Base-by-base conservation (phyloP, 2,113 vertebrate species). In the Coreoperca whiteheadi region DNA sequence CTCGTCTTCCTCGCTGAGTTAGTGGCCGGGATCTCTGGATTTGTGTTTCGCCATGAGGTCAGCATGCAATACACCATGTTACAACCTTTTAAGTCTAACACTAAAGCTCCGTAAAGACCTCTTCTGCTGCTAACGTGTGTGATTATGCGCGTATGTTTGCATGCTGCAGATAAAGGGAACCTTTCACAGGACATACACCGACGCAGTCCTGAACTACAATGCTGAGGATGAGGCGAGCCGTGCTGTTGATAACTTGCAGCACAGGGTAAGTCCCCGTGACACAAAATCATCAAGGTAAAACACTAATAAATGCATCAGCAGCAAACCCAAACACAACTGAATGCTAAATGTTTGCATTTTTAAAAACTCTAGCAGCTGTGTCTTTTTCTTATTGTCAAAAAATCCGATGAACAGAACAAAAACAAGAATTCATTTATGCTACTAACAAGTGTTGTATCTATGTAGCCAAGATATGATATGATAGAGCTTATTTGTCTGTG, bases 31-130 rank as follows among this genome's bases (percentile, higher is more conserved):
- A 99, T 99, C 93, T 99, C 98, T 87, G 98, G 98, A 82, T 99
- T 99, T 94, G 98, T 99, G 87, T 99, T 99, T 94, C 98, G 98
- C 80, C 98, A 99, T 3, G 98, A 99, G 97, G 98, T 99, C 91
- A 94, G 97, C 95, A 46, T 16, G 8, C 50, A 16, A 1, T 21
- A 50, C 20, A 14, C 15, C 6, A 18, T 23, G 1, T 16, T 23
- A 15, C 50, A 28, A 20, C 65, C 25, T 56, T 18, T 48, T 1
- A 39, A 61, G 9, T 71, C 12, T 43, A 57, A 34, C 20, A 50
- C 2, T 9, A 23, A n/a, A 53, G 51, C 41, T 39, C 16, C 15
- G 25, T 59, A 21, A 59, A 39, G 46, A 15, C 0, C 23, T 48
- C 11, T 39, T 4, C 3, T 6, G 6, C 37, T 37, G 37, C 16